Base-by-base conservation (phyloP, 2,113 vertebrate genomes). In the Clarias batrachus region DNA sequence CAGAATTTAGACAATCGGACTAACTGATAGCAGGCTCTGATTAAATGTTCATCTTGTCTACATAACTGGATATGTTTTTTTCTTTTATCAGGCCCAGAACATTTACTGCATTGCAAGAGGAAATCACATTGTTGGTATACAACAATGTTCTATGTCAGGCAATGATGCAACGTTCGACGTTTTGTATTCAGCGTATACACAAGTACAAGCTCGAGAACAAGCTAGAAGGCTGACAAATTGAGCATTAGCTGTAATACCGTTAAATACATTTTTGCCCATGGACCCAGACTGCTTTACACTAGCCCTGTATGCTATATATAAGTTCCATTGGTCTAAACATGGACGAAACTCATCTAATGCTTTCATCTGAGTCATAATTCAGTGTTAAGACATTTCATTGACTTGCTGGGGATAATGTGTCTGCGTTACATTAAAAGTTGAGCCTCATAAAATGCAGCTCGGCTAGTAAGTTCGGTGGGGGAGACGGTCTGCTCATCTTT, bases 281-380 rank as follows among this genome's bases (percentile, higher is more conserved):
- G 48, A 48, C 48, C 48, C 48, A 48, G 48, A 48, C 7, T 48
- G 8, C 48, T 48, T 48, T 48, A 48, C 48, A 48, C 48, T 7
- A 48, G 48, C 6, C 48, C 48, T 48, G 48, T 48, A 48, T 48
- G 6, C 48, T 48, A 65, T n/a, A 12, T n/a, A 65, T 65, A 10
- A 13, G 9, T 2, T 62, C 59, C 30, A 23, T 62, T 66, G 17
- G 21, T 66, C 23, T 27, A 66, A 68, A 66, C 25, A 66, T 62
- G 80, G 37, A 63, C n/a, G 21, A 68, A 13, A 25, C 37, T 56
- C 33, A 17, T 66, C 37, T 82, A 65, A 52, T 52, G 16, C 8
- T 68, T 10, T 19, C 23, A 68, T 82, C 25, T n/a, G 14, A 66
- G 76, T 80, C 66, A 85, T 77, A 78, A 81, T 30, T 84, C 37